Conservation (phyloP, 2,797 vertebrate genomes). For the Prunella strophiata region DNA sequence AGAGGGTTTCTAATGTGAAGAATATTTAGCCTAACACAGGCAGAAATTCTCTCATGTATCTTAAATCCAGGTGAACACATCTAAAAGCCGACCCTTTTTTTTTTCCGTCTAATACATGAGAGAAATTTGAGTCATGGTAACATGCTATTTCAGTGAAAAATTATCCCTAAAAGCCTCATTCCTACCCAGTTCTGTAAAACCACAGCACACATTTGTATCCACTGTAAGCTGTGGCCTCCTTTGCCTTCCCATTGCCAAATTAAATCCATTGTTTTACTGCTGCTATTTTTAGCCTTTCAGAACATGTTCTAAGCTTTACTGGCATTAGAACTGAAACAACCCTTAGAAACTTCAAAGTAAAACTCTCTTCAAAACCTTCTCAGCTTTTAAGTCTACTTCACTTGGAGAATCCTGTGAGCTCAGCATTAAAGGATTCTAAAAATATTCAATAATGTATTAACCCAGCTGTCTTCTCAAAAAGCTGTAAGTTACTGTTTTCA, state of each 20-base stretch:
- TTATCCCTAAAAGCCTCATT: neutral
- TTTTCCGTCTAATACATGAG: fast-evolving
- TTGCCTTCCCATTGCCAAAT: neutral
- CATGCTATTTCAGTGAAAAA: neutral
- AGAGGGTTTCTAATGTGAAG: neutral
- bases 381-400: constrained; percentile 15
- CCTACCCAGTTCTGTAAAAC: neutral
- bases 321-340: neutral
- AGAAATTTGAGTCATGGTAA: neutral
- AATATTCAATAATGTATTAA: constrained; percentile 64
- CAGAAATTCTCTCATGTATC: neutral
- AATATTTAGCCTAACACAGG: neutral
- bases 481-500: constrained; percentile 11
- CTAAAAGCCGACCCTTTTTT: neutral
- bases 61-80: neutral
- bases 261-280: neutral
- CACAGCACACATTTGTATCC: neutral
- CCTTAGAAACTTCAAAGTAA: constrained; percentile 46
- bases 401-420: constrained; percentile 56
- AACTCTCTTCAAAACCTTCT: constrained; percentile 36
- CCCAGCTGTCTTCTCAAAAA: constrained; percentile 43
- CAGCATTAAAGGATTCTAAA: constrained; percentile 63
- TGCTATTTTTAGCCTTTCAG: constrained; percentile 1
- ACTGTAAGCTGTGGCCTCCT: neutral
- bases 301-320: neutral